phyloP scores from a whole-genome alignment of 2,888 invertebrate species.

The Tenthredo scrophulariae region DNA sequence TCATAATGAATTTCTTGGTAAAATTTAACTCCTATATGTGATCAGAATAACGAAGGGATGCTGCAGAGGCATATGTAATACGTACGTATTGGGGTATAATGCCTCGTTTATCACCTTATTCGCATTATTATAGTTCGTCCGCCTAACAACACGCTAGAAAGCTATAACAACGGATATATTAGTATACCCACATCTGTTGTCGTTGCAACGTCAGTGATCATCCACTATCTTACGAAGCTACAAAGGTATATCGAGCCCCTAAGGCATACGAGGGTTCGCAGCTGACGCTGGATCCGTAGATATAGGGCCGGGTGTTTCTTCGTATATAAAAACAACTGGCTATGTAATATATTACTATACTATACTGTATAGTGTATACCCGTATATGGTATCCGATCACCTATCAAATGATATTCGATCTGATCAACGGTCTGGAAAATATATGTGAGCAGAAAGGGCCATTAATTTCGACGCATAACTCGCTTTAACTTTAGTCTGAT shows the following conservation, averaged over 20 bases:
- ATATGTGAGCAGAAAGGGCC: background rate
- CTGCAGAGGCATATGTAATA: background rate
- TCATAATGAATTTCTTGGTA: background rate
- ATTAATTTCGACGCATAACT: background rate
- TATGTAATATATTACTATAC: background rate
- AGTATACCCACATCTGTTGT: conserved; percentile 31
- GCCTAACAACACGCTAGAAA: background rate
- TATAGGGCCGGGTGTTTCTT: conserved; percentile 44
- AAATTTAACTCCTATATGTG: too few relatives aligned
- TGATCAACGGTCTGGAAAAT: conserved; percentile 8
- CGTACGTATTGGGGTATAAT: background rate
- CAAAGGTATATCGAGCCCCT: conserved; percentile 38
- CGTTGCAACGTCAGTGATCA: conserved; percentile 12
- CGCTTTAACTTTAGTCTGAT: background rate
- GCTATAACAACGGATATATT: background rate
- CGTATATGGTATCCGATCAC: conserved; percentile 27
- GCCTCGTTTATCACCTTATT: background rate
- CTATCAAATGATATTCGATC: conserved; percentile 37
- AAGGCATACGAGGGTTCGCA: conserved; percentile 46
- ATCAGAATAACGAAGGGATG: background rate
- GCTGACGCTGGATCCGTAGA: conserved; percentile 44
- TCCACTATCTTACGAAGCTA: conserved; percentile 32
- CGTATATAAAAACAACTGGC: conserved; percentile 5
- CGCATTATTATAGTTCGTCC: background rate
- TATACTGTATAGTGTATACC: background rate